Evolutionary conservation across 2,113 vertebrate genomes (phyloP).

Genomic region (Typhlomys cinereus): DNA sequence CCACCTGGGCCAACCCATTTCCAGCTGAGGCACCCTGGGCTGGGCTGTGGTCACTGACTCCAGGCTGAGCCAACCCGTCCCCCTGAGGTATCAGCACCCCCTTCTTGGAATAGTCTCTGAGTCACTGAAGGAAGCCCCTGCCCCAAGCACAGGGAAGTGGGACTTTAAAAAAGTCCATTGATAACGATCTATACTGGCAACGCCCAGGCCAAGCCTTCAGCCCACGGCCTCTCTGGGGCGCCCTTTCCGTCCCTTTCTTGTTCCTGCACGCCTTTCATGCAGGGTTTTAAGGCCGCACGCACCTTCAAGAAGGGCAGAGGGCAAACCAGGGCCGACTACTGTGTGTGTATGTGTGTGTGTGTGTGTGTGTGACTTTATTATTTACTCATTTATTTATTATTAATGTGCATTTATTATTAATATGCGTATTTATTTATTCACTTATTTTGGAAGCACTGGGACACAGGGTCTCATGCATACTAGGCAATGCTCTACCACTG

Average conservation of each 20-base stretch:
- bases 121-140: conserved; percentile 29
- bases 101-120: background rate
- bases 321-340: no score
- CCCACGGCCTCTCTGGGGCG: no score
- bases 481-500: no score
- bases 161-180: background rate
- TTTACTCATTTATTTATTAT: no score
- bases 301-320: background rate
- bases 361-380: no score
- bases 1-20: background rate
- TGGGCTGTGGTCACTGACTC: background rate
- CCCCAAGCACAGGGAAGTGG: background rate
- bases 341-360: no score
- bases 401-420: no score
- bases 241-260: background rate
- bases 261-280: background rate
- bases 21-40: background rate
- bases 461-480: background rate
- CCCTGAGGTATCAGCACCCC: background rate
- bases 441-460: background rate
- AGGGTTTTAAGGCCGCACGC: background rate
- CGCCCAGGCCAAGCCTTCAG: background rate
- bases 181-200: background rate
- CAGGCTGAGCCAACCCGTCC: background rate
- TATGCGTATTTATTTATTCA: no score